Base-by-base conservation (phyloP, 2,888 invertebrate genomes). In the Dynastes hyllus region DNA sequence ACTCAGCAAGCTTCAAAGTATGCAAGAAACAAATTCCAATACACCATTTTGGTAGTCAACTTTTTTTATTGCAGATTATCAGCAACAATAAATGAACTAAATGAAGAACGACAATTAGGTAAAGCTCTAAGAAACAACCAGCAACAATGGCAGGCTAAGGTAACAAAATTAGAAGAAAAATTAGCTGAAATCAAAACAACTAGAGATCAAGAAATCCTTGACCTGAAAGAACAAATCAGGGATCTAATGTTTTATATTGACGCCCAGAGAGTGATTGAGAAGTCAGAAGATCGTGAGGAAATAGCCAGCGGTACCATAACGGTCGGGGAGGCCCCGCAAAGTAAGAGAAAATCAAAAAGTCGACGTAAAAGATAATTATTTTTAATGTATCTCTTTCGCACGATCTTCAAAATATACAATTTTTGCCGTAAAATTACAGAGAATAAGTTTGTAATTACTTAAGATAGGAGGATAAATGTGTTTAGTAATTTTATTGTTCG, bases 191-290 rank as follows among this genome's bases (percentile, higher is more conserved):
- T 79, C 79, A 86, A 87, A 87, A 86, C 83, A 86, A 89, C 81
- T 85, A 92, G 91, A 82, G 91, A 92, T 77, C 85, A 89, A 67
- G 94, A 98, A 92, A 92, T 97, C n/a, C 83, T 89, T 0, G 97
- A 98, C 27, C 90, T 99, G 45, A 94, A 95, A 83, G 98, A 99
- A 85, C 98, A 99, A 90, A 91, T 99, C 8, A 92, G 96, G 51
- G 99, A 99, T 91, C 92, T 99, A 70, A 98, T 98, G 97, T 98
- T 99, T 90, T 98, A 95, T 88, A 93, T 99, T 84, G 97, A 98
- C 83, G 98, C 98, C 0, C 95, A 96, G 87, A 86, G 88, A 80
- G 88, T 88, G 76, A 92, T 93, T 73, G 91, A 91, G 82, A 90
- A 91, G 82, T 92, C 92, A 2, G 89, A 89, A 3, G 86, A 91